Percentiles rank a stretch among this genome's conserved stretches.
These are phyloP conservation scores for Saturnia pavonia DNA, from an alignment of 2,888 invertebrate species.

Conservation along the genomic window DNA sequence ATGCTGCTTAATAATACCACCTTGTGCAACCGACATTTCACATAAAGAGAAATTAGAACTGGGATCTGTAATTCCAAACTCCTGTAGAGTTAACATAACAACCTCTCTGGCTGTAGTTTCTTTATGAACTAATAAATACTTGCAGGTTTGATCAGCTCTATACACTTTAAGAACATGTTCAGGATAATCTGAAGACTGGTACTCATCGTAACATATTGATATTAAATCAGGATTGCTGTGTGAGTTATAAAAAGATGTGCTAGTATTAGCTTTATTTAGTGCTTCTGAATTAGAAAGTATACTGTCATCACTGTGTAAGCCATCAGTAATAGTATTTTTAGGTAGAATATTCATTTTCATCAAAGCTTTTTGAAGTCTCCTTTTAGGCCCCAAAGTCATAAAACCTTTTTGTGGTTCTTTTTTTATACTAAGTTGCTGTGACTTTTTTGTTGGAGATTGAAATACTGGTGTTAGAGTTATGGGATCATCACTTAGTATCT, in stretches of 20 bases:
- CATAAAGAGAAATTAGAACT: constrained; percentile 97
- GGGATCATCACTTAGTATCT: constrained; percentile 81
- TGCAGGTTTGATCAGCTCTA: constrained; percentile 98
- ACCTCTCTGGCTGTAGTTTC: constrained; percentile 95
- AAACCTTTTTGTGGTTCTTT: constrained; percentile 89
- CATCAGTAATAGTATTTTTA: constrained; percentile 89
- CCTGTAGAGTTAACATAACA: constrained; percentile 97
- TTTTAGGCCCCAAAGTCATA: constrained; percentile 94
- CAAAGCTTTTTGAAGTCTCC: constrained; percentile 91
- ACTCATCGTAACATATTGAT: constrained; percentile 91
- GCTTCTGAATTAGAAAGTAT: constrained; percentile 83
- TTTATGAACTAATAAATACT: constrained; percentile 97
- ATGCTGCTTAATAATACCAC: constrained; percentile 97
- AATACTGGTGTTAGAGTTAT: constrained; percentile 74
- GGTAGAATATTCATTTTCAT: constrained; percentile 95
- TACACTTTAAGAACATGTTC: constrained; percentile 98
- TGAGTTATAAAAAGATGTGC: constrained; percentile 87
- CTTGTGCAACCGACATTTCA: constrained; percentile 97
- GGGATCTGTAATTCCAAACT: constrained; percentile 97
- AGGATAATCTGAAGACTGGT: constrained; percentile 91
- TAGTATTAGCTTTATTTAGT: constrained; percentile 70
- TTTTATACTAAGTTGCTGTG: constrained; percentile 81
- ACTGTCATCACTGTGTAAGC: constrained; percentile 85
- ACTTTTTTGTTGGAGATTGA: constrained; percentile 79
- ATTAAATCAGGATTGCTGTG: constrained; percentile 95